A percentile compares a stretch with the other conserved stretches of the same genome.
These are phyloP conservation scores for Pterocles orientalis DNA, from an alignment of 2,113 vertebrate species.

Conservation along the genomic window DNA sequence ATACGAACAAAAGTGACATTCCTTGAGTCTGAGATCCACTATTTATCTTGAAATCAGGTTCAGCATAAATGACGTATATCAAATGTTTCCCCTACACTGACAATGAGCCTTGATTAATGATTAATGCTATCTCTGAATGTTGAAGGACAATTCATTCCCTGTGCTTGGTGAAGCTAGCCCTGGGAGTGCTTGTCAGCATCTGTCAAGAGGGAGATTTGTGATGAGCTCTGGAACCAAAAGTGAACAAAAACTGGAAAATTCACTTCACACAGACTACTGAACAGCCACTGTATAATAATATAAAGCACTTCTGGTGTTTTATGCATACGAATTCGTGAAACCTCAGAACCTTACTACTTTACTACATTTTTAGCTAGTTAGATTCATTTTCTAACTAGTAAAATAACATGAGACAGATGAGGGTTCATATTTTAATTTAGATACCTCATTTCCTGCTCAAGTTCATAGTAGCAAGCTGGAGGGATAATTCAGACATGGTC, in stretches of 20 bases:
- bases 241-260: not conserved
- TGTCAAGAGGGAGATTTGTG: not conserved
- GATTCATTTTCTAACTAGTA: not conserved
- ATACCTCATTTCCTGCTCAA: not conserved
- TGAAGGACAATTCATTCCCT: not conserved
- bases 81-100: not conserved
- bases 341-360: not conserved
- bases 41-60: slow-evolving; percentile 3
- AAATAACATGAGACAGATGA: not conserved
- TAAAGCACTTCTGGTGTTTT: not conserved
- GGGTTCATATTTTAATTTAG: not conserved
- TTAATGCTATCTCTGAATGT: slow-evolving; percentile 9
- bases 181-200: not conserved
- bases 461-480: not conserved
- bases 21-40: not conserved
- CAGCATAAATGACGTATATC: not conserved
- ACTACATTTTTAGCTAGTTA: not conserved
- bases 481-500: not conserved
- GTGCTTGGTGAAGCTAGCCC: not conserved
- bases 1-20: slow-evolving; percentile 14
- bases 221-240: not conserved
- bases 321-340: not conserved
- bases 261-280: not conserved
- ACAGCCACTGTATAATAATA: not conserved
- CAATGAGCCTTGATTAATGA: slow-evolving; percentile 29